Evolutionary conservation across 2,888 invertebrate species (phyloP), one percentile per base, ranked within the genome.

Genomic region (Ormia ochracea): DNA sequence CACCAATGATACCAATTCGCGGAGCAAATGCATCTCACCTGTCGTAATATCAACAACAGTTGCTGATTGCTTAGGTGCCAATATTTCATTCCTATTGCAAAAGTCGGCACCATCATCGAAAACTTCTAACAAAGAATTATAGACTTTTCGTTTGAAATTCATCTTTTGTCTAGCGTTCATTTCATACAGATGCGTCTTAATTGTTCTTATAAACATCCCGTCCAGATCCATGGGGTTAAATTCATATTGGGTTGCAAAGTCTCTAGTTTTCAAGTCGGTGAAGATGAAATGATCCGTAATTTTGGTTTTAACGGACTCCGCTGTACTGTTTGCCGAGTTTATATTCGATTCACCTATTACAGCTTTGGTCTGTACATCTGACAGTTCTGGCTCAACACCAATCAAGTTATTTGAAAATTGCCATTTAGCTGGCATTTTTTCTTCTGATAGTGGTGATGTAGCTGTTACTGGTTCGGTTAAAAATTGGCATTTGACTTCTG

Each of bases 131-230:
- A 88, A 36, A 0, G 85, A 81, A 4, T 84, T 79, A n/a, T 84
- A 87, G 0, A 87, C 84, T 78, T 87, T 87, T 12, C 84, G 82
- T 69, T 89, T 88, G 69, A 88, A 88, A 31, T 83, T 81, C 68
- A 89, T 65, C 68, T 87, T 88, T 77, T 88, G 88, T 7, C 88
- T 85, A 0, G 82, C 31, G 73, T 88, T 88, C 88, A 88, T 88
- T 12, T 83, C 81, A 0, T 36, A 54, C 83, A 88, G 86, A 54
- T 88, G 86, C 2, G 85, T 85, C 12, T 82, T 78, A 12, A 88
- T 26, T 23, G 83, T 81, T 4, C 85, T 74, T 21, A 87, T 36
- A 31, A 87, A 87, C 1, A 83, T 82, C 9, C 87, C 84, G 33
- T 87, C 87, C 81, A 82, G 4, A 56, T 78, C 23, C 10, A 14